phyloP scores from a whole-genome alignment of 2,113 vertebrate genomes.

The Melanotaenia duboulayi region DNA sequence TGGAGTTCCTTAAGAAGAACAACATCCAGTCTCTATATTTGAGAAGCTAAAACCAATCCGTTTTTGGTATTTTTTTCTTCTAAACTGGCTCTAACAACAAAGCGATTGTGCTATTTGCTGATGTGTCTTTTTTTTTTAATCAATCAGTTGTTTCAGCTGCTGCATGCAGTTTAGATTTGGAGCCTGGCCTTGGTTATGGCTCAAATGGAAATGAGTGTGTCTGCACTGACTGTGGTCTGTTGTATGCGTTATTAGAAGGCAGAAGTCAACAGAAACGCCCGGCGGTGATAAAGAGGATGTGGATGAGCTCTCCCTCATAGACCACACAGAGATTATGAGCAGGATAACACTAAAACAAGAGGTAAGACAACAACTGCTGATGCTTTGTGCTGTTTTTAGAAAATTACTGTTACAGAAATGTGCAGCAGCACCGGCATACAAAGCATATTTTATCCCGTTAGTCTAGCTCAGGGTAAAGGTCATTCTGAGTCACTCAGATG shows the following conservation, averaged over 20 bases:
- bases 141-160: neutral
- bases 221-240: neutral
- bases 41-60: too few relatives aligned
- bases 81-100: neutral
- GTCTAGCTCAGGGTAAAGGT: constrained; percentile 49
- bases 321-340: constrained; percentile 95
- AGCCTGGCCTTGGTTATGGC: neutral
- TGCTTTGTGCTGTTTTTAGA: neutral
- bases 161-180: neutral
- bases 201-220: neutral
- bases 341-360: constrained; percentile 95
- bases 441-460: constrained; percentile 35
- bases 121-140: neutral
- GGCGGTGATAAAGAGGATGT: constrained; percentile 88
- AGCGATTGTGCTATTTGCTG: too few relatives aligned
- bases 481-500: constrained; percentile 33
- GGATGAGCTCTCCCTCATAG: constrained; percentile 94
- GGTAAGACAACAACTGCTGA: constrained; percentile 73
- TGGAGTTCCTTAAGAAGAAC: too few relatives aligned
- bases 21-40: too few relatives aligned
- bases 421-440: constrained; percentile 19
- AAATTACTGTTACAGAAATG: constrained; percentile 7
- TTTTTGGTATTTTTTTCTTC: neutral
- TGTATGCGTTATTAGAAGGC: constrained; percentile 75
- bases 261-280: constrained; percentile 84